These are phyloP conservation scores for Vollenhovia emeryi DNA, from an alignment of 1,140 invertebrate genomes.

Conservation along the genomic window DNA sequence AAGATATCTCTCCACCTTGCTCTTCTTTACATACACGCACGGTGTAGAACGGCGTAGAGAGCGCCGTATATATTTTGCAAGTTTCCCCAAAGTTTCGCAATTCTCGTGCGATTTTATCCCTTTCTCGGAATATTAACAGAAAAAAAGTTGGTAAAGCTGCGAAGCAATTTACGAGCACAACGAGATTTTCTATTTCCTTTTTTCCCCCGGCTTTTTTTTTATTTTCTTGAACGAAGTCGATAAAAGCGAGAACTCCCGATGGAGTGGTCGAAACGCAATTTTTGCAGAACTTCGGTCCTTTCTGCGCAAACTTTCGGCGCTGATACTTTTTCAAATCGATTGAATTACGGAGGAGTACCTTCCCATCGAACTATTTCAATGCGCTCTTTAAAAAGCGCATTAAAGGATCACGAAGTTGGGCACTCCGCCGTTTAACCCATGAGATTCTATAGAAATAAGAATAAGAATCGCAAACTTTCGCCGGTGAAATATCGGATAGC, in stretches of 20 bases:
- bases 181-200: conserved; percentile 31
- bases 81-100: conserved; percentile 28
- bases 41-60: background rate
- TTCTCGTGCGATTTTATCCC: conserved; percentile 30
- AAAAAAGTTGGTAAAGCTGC: conserved; percentile 40
- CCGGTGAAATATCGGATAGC: background rate
- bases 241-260: conserved; percentile 51
- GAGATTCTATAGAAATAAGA: conserved; percentile 17
- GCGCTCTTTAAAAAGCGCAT: conserved; percentile 55
- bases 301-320: conserved; percentile 42
- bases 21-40: background rate
- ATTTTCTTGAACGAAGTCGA: conserved; percentile 44
- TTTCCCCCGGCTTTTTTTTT: background rate
- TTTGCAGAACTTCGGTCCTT: conserved; percentile 50
- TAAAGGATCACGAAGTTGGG: conserved; percentile 42
- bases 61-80: conserved; percentile 35
- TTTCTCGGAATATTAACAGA: conserved; percentile 49
- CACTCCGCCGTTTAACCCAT: conserved; percentile 1
- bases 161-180: conserved; percentile 52
- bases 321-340: conserved; percentile 59
- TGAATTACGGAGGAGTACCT: conserved; percentile 43
- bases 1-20: conserved; percentile 4
- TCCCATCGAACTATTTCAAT: conserved; percentile 52
- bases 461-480: conserved; percentile 28
- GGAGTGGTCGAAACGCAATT: conserved; percentile 46